Evolutionary conservation across 1,140 invertebrate species (phyloP).

Genomic region (Aphelenchoides avenae): DNA sequence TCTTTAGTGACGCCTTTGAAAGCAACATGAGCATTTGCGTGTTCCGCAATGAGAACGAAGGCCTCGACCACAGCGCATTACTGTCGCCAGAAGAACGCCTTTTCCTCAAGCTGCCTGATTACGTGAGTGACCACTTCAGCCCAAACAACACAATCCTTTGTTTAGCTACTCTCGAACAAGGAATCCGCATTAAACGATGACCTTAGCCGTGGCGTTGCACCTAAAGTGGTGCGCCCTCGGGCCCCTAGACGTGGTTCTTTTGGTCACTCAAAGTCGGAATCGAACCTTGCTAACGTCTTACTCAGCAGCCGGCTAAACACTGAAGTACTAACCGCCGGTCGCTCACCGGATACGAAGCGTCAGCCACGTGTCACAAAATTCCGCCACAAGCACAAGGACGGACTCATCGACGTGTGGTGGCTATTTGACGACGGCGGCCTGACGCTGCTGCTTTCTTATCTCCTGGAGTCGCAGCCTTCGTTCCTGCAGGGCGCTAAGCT

Average conservation of each 20-base stretch:
- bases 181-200: too few relatives aligned
- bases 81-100: conserved; percentile 30
- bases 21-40: conserved; percentile 46
- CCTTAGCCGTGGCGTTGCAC: too few relatives aligned
- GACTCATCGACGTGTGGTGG: conserved; percentile 88
- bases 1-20: conserved; percentile 47
- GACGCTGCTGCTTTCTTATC: conserved; percentile 29
- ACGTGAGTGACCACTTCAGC: conserved; percentile 14
- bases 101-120: conserved; percentile 25
- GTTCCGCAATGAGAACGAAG: conserved; percentile 50
- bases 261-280: too few relatives aligned
- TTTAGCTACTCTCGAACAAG: conserved; percentile 15
- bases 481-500: conserved; percentile 34
- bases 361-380: too few relatives aligned
- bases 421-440: conserved; percentile 85
- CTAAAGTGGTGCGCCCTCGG: too few relatives aligned
- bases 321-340: too few relatives aligned
- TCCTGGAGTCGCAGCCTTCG: conserved; percentile 29
- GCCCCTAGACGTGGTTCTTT: too few relatives aligned
- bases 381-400: too few relatives aligned
- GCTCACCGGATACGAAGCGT: too few relatives aligned
- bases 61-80: conserved; percentile 42
- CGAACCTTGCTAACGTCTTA: too few relatives aligned
- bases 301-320: too few relatives aligned
- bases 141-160: conserved; percentile 11